These are phyloP conservation scores for Poeciliopsis retropinna DNA, from an alignment of 2,113 vertebrate species.

Conservation along the genomic window DNA sequence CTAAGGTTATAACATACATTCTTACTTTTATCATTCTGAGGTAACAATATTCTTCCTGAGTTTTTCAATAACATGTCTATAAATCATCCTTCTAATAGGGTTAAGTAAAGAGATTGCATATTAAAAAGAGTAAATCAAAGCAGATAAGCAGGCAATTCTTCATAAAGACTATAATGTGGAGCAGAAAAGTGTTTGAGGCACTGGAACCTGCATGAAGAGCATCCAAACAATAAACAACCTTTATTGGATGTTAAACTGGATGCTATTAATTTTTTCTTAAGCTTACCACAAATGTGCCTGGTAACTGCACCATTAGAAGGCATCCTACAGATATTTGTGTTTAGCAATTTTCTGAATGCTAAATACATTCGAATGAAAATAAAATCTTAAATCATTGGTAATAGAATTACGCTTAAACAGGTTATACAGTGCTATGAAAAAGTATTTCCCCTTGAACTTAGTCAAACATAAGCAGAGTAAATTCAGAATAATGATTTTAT, in stretches of 20 bases:
- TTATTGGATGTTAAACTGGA: not conserved
- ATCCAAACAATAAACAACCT: constrained; percentile 10
- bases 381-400: constrained; percentile 13
- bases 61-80: constrained; percentile 83
- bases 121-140: constrained; percentile 35
- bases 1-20: constrained; percentile 76
- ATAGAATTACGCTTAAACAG: constrained; percentile 15
- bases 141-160: constrained; percentile 45
- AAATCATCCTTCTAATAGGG: constrained; percentile 77
- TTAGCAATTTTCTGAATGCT: constrained; percentile 16
- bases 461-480: not conserved
- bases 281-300: constrained; percentile 20
- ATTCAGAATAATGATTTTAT: not conserved
- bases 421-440: not conserved
- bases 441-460: not conserved
- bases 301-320: constrained; percentile 36
- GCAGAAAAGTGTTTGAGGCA: constrained; percentile 24
- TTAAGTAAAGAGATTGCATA: constrained; percentile 69
- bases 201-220: constrained; percentile 25
- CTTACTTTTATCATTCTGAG: constrained; percentile 81
- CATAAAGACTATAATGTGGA: constrained; percentile 37
- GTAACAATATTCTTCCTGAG: constrained; percentile 93
- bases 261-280: not conserved
- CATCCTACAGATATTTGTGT: constrained; percentile 17
- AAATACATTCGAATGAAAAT: constrained; percentile 19